Base-by-base conservation (phyloP, 2,888 invertebrate genomes). In the Gymnoscelis rufifasciata region DNA sequence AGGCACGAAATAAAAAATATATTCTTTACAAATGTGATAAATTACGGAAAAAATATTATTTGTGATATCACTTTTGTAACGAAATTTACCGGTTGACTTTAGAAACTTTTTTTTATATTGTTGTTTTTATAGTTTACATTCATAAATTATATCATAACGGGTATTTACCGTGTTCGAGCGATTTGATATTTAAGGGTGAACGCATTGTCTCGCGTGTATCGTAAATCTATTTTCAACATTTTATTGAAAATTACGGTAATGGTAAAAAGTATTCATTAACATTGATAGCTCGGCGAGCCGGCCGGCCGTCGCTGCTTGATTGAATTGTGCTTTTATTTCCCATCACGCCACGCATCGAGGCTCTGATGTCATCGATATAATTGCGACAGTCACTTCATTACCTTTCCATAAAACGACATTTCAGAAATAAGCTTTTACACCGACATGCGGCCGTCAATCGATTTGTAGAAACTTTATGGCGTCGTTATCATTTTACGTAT, bases 301-400 rank as follows among this genome's bases (percentile, higher is more conserved):
- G 23, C 30, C 60, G 71, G 19, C 33, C 33, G 33, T 33, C 33
- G 33, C 15, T 19, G 33, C 5, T 73, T 79, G 77, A 80, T 83
- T 79, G 76, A 78, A 75, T 75, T 74, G 76, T 79, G 74, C 78
- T 76, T 81, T 81, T 83, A 79, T 80, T 74, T 78, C 71, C 76
- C 78, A 75, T 73, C 72, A 67, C 64, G 67, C 65, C 71, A 67
- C 72, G 68, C 71, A 72, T 67, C 63, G 65, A 64, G 64, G 68
- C 62, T 68, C 78, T 86, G 83, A 83, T 79, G 79, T 84, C 86
- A 83, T 83, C 81, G 75, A 77, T 79, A 79, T 84, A 83, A 84
- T 83, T 83, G 82, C 68, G 75, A 55, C 66, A 70, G 59, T 70
- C 74, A 70, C 76, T 79, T 77, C 76, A 78, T 78, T 80, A 83